These are phyloP conservation scores for Syngnathus floridae DNA, from an alignment of 2,113 vertebrate species.

Conservation along the genomic window DNA sequence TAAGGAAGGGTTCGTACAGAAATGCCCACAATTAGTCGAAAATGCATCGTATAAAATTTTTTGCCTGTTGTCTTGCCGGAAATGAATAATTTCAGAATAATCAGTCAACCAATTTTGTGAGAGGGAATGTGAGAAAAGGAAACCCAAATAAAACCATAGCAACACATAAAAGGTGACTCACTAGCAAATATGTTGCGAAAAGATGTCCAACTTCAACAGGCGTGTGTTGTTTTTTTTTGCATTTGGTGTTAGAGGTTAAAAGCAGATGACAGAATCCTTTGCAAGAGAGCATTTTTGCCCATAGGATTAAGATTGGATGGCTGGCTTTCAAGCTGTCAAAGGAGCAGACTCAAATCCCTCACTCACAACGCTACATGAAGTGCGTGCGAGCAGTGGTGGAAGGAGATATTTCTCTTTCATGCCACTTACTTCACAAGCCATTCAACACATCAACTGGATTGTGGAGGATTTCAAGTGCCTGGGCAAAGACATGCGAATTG, in stretches of 20 bases:
- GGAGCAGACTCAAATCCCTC: conserved; percentile 67
- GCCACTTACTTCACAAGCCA: conserved; percentile 62
- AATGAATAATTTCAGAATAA: too few relatives aligned
- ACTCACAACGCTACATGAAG: conserved; percentile 66
- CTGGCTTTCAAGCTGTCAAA: conserved; percentile 70
- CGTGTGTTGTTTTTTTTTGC: conserved; percentile 49
- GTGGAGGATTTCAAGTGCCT: conserved; percentile 49
- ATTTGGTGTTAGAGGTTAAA: conserved; percentile 62
- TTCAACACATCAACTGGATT: conserved; percentile 64
- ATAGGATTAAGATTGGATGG: conserved; percentile 70
- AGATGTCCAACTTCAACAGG: conserved; percentile 38
- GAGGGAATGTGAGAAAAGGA: too few relatives aligned
- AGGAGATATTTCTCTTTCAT: conserved; percentile 68
- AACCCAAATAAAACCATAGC: too few relatives aligned
- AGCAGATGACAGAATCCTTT: conserved; percentile 68
- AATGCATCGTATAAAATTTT: too few relatives aligned
- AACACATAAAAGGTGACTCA: neutral
- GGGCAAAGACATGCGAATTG: conserved; percentile 37
- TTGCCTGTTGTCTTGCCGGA: too few relatives aligned
- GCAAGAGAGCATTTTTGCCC: conserved; percentile 66
- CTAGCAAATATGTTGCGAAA: neutral
- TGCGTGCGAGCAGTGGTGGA: conserved; percentile 62
- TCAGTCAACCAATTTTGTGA: too few relatives aligned
- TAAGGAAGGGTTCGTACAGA: too few relatives aligned
- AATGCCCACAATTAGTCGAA: too few relatives aligned